Evolutionary conservation across 1,140 invertebrate species (phyloP).

Genomic region (Drosophila pruinosa): DNA sequence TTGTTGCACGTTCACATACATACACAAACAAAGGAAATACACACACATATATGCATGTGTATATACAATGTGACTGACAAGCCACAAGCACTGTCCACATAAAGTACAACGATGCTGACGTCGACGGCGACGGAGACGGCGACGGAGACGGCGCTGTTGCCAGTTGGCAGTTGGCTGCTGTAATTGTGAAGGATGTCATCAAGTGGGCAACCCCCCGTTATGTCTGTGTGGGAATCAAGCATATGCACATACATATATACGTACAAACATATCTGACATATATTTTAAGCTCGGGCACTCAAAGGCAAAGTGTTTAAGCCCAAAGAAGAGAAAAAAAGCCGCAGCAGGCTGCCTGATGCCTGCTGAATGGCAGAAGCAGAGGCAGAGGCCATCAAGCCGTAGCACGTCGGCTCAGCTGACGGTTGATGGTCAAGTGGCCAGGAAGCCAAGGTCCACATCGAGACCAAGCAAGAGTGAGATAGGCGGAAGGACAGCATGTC

Average conservation of each 20-base stretch:
- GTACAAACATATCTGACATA: constrained; percentile 41
- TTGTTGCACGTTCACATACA: constrained; percentile 43
- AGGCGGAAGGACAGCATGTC: constrained; percentile 8
- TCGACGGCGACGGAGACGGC: constrained; percentile 14
- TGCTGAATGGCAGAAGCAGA: background rate
- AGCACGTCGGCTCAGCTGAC: constrained; percentile 56
- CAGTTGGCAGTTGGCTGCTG: constrained; percentile 48
- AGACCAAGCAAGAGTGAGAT: background rate
- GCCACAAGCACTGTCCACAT: constrained; percentile 71
- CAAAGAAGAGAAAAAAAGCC: constrained; percentile 46
- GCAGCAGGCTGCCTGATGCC: constrained; percentile 12
- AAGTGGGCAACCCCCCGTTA: constrained; percentile 54
- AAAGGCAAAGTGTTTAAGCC: constrained; percentile 74
- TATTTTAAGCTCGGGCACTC: constrained; percentile 75
- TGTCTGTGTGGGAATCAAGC: constrained; percentile 22
- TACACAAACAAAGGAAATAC: constrained; percentile 35
- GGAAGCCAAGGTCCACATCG: constrained; percentile 50
- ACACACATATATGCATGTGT: constrained; percentile 34
- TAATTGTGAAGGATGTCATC: constrained; percentile 81
- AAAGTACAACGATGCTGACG: constrained; percentile 42
- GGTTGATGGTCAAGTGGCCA: constrained; percentile 74
- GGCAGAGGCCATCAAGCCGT: constrained; percentile 14
- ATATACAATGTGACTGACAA: constrained; percentile 66
- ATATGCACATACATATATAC: background rate
- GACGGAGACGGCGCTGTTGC: constrained; percentile 8